These are phyloP conservation scores for Cheilosia soror DNA, from an alignment of 2,888 invertebrate species.

Conservation along the genomic window DNA sequence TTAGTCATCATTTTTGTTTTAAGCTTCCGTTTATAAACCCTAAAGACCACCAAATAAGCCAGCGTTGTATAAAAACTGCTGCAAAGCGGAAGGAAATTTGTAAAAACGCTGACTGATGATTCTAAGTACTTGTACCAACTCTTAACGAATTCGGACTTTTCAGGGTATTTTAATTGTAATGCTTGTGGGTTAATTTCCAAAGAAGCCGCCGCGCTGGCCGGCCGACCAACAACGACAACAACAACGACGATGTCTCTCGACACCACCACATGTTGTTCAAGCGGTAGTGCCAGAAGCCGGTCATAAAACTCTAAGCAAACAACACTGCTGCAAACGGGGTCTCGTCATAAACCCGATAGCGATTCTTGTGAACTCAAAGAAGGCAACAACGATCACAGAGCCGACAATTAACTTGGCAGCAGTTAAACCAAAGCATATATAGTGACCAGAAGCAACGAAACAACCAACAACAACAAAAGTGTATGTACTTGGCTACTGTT, in stretches of 20 bases:
- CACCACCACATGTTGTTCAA: conserved; percentile 37
- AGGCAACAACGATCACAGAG: conserved; percentile 47
- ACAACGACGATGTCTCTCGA: conserved; percentile 36
- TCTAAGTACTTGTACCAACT: conserved; percentile 55
- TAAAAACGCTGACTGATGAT: conserved; percentile 46
- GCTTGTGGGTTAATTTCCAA: conserved; percentile 55
- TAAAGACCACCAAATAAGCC: conserved; percentile 12
- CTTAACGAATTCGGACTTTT: conserved; percentile 38
- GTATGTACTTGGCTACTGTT: conserved; percentile 70
- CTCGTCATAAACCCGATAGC: conserved; percentile 56
- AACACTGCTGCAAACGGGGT: conserved; percentile 48
- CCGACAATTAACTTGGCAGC: conserved; percentile 52
- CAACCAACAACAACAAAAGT: conserved; percentile 33
- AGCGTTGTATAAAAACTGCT: conserved; percentile 1
- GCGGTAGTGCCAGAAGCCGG: conserved; percentile 37
- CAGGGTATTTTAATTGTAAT: conserved; percentile 62
- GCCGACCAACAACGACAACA: neutral
- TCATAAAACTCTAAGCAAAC: conserved; percentile 64
- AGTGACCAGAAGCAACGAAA: conserved; percentile 49
- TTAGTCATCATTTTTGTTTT: neutral
- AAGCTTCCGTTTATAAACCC: neutral
- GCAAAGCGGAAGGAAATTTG: conserved; percentile 50
- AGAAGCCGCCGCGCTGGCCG: conserved; percentile 59
- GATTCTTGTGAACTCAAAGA: conserved; percentile 60
- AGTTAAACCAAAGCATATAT: conserved; percentile 8